phyloP scores from a whole-genome alignment of 2,113 vertebrate species.

The Centropus unirufus region DNA sequence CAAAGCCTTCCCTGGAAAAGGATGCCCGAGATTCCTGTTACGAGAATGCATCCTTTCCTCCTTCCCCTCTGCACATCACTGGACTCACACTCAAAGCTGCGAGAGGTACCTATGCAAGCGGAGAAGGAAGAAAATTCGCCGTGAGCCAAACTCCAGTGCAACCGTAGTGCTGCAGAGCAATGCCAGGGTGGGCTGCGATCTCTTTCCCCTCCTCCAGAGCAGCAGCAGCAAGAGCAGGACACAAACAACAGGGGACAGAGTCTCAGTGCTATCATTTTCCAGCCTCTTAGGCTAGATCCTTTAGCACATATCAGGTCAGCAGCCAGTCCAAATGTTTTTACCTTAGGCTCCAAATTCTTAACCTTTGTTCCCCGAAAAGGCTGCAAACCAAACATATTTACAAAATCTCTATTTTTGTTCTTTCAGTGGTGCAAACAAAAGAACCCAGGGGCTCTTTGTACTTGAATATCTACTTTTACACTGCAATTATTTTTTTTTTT shows the following conservation, averaged over 20 bases:
- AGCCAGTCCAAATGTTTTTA: neutral
- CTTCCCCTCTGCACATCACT: neutral
- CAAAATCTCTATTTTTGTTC: neutral
- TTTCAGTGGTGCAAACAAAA: neutral
- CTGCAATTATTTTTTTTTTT: neutral
- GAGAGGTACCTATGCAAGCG: neutral
- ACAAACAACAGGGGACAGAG: neutral
- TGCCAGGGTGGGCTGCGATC: neutral
- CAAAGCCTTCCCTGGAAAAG: neutral
- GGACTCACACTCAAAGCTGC: neutral
- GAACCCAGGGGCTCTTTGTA: neutral
- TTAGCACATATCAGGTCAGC: neutral
- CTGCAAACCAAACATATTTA: neutral
- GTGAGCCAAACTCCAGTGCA: rapidly evolving
- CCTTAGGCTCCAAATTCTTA: neutral
- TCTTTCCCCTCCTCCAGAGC: neutral
- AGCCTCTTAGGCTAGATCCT: neutral
- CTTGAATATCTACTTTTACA: neutral
- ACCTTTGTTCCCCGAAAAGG: neutral
- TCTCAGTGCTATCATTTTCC: neutral
- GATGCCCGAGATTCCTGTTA: neutral
- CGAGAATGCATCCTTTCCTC: rapidly evolving
- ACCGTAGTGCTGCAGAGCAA: neutral
- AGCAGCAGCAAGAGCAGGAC: neutral
- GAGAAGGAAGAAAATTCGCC: neutral